Evolutionary conservation across 2,113 vertebrate species (phyloP), one percentile per base, ranked within the genome.

Genomic region (Gobiocypris rarus): DNA sequence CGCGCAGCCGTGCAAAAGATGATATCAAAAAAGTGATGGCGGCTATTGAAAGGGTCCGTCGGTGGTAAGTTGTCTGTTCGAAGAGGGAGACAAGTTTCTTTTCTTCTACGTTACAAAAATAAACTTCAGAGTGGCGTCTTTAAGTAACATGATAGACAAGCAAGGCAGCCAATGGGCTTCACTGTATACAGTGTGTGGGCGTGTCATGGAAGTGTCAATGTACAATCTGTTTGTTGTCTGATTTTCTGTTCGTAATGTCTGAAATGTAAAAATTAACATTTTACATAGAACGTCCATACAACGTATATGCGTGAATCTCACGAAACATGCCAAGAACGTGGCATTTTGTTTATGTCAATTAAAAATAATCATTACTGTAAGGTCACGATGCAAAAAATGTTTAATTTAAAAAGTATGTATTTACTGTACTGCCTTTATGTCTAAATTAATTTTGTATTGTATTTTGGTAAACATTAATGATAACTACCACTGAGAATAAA

Each of bases 11-110:
- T 80, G 97, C 97, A 86, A 98, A 99, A 92, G 97, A 99, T 91
- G 97, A 99, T 90, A 97, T 99, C 88, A 99, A 98, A 93, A 98
- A 98, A 94, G 97, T 98, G 86, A 96, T 99, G 95, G 97, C 97
- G 19, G 97, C 97, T 86, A 99, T 99, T 92, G 97, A 99, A 93
- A 97, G 96, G 92, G 97, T 98, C 90, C 96, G 97, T 85, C 96
- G 96, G 96, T 98, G 97, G 97, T 98, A 96, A 90, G 94, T 90
- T 71, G 63, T 58, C 52, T 75, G 75, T n/a, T 41, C 56, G 22
- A 77, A 58, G 22, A 85, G 76, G 89, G 89, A 89, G 24, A 77
- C 31, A 58, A 89, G 88, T 88, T 88, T 82, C 71, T 90, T 87
- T 82, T 69, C 90, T 91, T 89, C 90, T 90, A 90, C 91, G 91